A percentile compares a stretch with the other conserved stretches of the same genome.
Evolutionary conservation across 2,113 vertebrate genomes (phyloP).

Genomic region (Rhagologus leucostigma): DNA sequence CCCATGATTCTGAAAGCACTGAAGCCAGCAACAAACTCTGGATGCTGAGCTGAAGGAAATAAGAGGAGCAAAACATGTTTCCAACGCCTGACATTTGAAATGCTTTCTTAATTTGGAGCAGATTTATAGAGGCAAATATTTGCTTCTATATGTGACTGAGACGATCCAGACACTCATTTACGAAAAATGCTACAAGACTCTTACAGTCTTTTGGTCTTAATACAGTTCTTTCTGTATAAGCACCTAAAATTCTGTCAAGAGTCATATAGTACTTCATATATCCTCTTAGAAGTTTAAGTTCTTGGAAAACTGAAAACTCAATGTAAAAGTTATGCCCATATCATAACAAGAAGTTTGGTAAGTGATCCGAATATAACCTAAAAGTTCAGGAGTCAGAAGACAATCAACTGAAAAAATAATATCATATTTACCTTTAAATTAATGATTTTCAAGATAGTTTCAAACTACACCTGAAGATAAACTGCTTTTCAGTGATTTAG

Average conservation of each 20-base stretch:
- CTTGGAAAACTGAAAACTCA: neutral
- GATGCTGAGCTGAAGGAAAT: neutral
- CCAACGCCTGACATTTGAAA: neutral
- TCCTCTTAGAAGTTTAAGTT: neutral
- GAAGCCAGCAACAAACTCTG: neutral
- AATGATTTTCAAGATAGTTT: neutral
- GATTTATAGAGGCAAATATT: neutral
- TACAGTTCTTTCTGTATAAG: neutral
- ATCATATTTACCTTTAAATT: neutral
- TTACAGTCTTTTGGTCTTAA: neutral
- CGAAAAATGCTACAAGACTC: neutral
- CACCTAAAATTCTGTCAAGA: neutral
- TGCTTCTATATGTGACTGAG: neutral
- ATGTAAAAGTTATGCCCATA: neutral
- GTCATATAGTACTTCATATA: neutral
- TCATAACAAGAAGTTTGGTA: neutral
- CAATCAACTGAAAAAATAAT: neutral
- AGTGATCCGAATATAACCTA: neutral
- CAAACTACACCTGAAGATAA: neutral
- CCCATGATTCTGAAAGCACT: neutral
- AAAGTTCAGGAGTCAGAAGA: neutral
- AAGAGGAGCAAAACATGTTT: neutral
- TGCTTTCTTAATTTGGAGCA: neutral
- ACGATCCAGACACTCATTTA: neutral
- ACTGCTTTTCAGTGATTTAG: neutral